phyloP scores from a whole-genome alignment of 1,140 invertebrate genomes.

The Dufourea novaeangliae region DNA sequence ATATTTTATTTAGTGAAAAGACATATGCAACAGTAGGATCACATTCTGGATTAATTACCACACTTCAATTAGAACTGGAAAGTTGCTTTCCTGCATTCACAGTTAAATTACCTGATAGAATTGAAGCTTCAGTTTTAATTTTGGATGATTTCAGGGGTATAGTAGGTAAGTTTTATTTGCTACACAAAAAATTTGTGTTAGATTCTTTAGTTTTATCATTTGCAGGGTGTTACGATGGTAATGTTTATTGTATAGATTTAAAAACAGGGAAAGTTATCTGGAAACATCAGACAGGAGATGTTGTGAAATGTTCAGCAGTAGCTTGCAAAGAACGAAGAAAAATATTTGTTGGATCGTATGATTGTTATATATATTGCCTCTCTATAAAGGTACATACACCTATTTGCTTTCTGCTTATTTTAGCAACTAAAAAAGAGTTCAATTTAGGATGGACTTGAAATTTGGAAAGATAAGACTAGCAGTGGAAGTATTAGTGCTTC shows the following conservation, averaged over 20 bases:
- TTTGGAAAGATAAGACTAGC: constrained; percentile 79
- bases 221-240: constrained; percentile 86
- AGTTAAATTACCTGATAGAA: constrained; percentile 80
- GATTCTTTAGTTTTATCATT: constrained; percentile 48
- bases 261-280: constrained; percentile 83
- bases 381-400: constrained; percentile 80
- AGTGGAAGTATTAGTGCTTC: constrained; percentile 84
- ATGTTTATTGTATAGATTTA: constrained; percentile 84
- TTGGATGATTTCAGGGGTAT: constrained; percentile 70
- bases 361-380: constrained; percentile 85
- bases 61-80: constrained; percentile 77
- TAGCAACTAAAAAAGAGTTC: constrained; percentile 20
- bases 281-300: constrained; percentile 83
- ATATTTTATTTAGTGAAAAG: constrained; percentile 65
- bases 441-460: constrained; percentile 73
- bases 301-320: constrained; percentile 86
- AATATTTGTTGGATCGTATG: constrained; percentile 87
- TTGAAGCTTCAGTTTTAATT: constrained; percentile 82
- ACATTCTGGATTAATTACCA: constrained; percentile 84
- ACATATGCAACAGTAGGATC: constrained; percentile 83
- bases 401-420: background rate
- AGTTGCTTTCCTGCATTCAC: constrained; percentile 70
- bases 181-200: background rate
- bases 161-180: constrained; percentile 72
- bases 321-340: constrained; percentile 71